Conservation (phyloP, 64 coral and sea anemone genomes). For the Stylophora pistillata region DNA sequence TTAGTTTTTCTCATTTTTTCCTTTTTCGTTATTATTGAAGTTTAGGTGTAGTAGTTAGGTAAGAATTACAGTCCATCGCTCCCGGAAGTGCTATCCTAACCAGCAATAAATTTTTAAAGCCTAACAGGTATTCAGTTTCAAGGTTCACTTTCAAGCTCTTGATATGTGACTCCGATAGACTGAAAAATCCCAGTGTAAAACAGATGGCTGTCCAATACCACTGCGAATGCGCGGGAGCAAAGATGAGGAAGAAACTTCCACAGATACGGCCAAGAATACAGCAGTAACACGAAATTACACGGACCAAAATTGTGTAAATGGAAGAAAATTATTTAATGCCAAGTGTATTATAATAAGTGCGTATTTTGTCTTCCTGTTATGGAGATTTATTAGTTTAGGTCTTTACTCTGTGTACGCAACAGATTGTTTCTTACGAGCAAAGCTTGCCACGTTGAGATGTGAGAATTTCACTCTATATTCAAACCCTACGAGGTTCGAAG, state of each 20-base stretch:
- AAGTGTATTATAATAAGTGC: not conserved
- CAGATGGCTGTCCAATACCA: not conserved
- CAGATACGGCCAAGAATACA: not conserved
- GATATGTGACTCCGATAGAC: not conserved
- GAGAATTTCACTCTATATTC: conserved; percentile 74
- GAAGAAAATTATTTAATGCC: not conserved
- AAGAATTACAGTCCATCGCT: too few species aligned
- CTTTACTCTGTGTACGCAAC: conserved; percentile 81
- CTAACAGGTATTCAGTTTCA: not conserved
- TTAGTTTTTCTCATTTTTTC: too few species aligned
- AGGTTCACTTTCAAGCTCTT: too few species aligned
- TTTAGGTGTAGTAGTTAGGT: too few species aligned
- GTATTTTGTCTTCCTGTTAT: conserved; percentile 71
- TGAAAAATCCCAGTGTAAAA: not conserved
- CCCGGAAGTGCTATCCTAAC: too few species aligned
- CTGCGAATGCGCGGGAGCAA: conserved; percentile 10
- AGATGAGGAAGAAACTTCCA: not conserved
- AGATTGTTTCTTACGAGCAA: conserved; percentile 83
- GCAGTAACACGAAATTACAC: not conserved
- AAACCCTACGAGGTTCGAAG: conserved; percentile 69
- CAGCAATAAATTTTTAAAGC: not conserved
- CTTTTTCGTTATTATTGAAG: too few species aligned
- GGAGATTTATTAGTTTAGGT: conserved; percentile 66
- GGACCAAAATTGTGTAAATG: not conserved
- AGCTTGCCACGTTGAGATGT: conserved; percentile 79